These are phyloP conservation scores for Cyphomyrus plagiostoma DNA, from an alignment of 2,113 vertebrate genomes.

Conservation along the genomic window DNA sequence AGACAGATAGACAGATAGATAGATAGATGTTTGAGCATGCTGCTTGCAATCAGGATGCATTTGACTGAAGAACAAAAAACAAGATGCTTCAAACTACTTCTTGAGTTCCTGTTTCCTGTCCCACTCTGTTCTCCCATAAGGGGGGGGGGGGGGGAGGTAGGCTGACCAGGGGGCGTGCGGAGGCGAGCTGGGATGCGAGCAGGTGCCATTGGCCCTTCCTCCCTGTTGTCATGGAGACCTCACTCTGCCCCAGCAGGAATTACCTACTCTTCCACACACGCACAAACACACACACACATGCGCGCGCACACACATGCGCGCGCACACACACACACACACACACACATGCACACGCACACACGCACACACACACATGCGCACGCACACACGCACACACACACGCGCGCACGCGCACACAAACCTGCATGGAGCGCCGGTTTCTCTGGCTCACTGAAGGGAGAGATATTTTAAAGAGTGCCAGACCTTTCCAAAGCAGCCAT, in stretches of 20 bases:
- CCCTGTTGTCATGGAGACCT: conserved; percentile 52
- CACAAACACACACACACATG: neutral
- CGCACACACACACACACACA: neutral
- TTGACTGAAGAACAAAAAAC: neutral
- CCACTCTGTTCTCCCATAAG: neutral
- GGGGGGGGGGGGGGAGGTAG: neutral
- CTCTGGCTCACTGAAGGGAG: conserved; percentile 9
- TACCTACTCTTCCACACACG: conserved; percentile 17
- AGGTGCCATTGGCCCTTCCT: conserved; percentile 41
- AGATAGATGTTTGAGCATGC: too few species aligned
- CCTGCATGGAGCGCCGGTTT: conserved; percentile 15
- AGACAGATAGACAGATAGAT: too few species aligned
- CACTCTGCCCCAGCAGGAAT: conserved; percentile 51
- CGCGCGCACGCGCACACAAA: neutral
- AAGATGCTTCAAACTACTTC: neutral
- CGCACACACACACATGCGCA: neutral
- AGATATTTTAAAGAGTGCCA: conserved; percentile 8
- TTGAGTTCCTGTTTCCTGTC: neutral
- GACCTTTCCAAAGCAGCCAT: conserved; percentile 17
- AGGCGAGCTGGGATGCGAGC: conserved; percentile 22
- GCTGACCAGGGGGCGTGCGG: neutral
- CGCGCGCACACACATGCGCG: neutral
- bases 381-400: neutral
- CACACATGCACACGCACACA: neutral
- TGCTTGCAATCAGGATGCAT: neutral